These are phyloP conservation scores for Drosophila pseudotalamancana DNA, from an alignment of 2,888 invertebrate genomes.

Conservation along the genomic window DNA sequence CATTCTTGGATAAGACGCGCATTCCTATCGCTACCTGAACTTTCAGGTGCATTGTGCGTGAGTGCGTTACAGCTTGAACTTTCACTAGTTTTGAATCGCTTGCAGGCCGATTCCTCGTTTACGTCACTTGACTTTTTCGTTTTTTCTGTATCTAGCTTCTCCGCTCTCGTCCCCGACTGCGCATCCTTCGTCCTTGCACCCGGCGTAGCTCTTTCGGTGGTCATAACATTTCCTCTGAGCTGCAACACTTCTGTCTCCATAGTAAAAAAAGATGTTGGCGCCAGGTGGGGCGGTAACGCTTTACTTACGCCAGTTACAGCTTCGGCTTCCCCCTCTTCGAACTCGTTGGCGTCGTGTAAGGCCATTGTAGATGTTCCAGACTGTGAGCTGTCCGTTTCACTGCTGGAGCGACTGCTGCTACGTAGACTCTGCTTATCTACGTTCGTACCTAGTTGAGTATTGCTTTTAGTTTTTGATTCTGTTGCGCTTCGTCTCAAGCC, in stretches of 20 bases:
- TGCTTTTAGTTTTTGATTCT: background rate
- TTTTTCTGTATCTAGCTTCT: background rate
- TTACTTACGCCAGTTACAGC: slow-evolving; percentile 41
- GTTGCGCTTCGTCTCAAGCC: slow-evolving; percentile 27
- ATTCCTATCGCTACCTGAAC: background rate
- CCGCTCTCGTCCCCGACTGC: background rate
- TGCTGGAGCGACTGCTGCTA: slow-evolving; percentile 13
- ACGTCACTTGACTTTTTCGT: background rate
- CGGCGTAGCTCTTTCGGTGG: background rate
- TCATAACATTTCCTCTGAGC: slow-evolving; percentile 2
- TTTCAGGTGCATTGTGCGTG: background rate
- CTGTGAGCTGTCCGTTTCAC: slow-evolving; percentile 55
- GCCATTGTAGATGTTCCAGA: slow-evolving; percentile 65
- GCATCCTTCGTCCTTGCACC: background rate
- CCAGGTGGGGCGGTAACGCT: slow-evolving; percentile 46
- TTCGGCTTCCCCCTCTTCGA: slow-evolving; percentile 32
- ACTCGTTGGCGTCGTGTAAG: slow-evolving; percentile 46
- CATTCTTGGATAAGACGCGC: slow-evolving; percentile 52
- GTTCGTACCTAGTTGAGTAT: background rate
- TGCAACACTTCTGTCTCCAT: slow-evolving; percentile 54
- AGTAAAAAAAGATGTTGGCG: slow-evolving; percentile 40
- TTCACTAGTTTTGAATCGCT: background rate
- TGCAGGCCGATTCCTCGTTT: background rate
- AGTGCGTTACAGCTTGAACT: background rate
- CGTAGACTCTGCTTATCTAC: background rate